Percentiles rank a stretch among this genome's conserved stretches.
Conservation (phyloP, 2,797 vertebrate genomes). For the Otolemur crassicaudatus region DNA sequence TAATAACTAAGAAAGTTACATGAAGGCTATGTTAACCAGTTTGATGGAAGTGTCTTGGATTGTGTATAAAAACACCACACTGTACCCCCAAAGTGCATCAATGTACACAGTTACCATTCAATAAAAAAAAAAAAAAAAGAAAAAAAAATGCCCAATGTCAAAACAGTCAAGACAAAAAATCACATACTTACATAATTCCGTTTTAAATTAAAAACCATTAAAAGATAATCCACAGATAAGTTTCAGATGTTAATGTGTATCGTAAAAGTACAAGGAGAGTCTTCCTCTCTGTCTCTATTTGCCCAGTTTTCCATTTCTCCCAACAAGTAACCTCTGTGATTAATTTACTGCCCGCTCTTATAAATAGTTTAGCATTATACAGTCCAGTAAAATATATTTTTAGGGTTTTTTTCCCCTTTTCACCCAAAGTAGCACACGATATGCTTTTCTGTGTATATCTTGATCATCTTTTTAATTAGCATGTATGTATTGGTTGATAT, state of each 20-base stretch:
- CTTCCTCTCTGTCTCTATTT: background rate
- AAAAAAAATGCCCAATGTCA: constrained; percentile 62
- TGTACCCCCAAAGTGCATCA: no score
- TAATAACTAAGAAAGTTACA: no score
- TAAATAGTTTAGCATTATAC: constrained; percentile 28
- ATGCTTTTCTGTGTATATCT: background rate
- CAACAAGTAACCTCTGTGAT: constrained; percentile 10
- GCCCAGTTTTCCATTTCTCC: constrained; percentile 36
- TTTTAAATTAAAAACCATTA: constrained; percentile 57
- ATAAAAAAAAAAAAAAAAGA: no score
- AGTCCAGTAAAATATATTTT: constrained; percentile 2
- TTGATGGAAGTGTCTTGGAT: no score
- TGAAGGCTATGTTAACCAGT: no score
- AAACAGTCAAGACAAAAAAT: constrained; percentile 51
- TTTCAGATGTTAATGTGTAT: constrained; percentile 43
- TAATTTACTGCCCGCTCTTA: constrained; percentile 21
- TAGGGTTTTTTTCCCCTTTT: background rate
- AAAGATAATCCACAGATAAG: constrained; percentile 17
- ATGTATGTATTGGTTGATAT: background rate
- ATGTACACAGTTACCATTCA: no score
- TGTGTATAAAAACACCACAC: no score
- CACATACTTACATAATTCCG: constrained; percentile 10
- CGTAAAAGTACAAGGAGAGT: constrained; percentile 42
- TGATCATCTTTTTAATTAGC: constrained; percentile 16
- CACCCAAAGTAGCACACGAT: background rate